Evolutionary conservation across 2,113 vertebrate species (phyloP).

Genomic region (Pachyramphus minor): DNA sequence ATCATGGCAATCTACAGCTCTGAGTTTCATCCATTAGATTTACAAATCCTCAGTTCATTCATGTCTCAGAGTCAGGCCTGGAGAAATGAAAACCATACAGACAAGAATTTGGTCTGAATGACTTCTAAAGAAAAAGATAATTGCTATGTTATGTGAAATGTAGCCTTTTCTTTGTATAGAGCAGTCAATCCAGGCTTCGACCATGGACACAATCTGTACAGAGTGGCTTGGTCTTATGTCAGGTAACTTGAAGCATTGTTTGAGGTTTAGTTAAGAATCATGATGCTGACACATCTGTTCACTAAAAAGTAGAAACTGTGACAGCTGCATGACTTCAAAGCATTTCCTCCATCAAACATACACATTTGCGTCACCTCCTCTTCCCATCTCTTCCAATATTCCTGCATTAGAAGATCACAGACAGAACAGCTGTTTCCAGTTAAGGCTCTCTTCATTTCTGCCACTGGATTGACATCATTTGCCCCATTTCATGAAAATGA

Average conservation of each 20-base stretch:
- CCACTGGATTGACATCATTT: not conserved
- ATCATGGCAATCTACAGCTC: not conserved
- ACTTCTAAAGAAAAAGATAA: not conserved
- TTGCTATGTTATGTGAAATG: not conserved
- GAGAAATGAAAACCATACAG: not conserved
- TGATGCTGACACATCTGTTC: constrained; percentile 23
- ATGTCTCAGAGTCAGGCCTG: not conserved
- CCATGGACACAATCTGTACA: not conserved
- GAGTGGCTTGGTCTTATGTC: not conserved
- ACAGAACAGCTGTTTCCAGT: constrained; percentile 18
- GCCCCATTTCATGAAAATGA: not conserved
- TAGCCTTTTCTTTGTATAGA: not conserved
- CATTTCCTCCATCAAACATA: constrained; percentile 22
- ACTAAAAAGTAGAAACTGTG: not conserved
- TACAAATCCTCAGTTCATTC: not conserved
- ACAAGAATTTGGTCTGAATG: not conserved
- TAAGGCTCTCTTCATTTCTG: not conserved
- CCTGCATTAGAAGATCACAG: constrained; percentile 24
- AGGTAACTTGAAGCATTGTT: not conserved
- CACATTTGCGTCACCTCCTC: not conserved
- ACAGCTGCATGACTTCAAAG: constrained; percentile 65
- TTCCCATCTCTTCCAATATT: constrained; percentile 19
- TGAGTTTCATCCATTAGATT: not conserved
- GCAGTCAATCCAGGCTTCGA: not conserved
- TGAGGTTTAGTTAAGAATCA: constrained; percentile 16